Conservation (phyloP, 2,797 vertebrate genomes). For the Thamnophis elegans region DNA sequence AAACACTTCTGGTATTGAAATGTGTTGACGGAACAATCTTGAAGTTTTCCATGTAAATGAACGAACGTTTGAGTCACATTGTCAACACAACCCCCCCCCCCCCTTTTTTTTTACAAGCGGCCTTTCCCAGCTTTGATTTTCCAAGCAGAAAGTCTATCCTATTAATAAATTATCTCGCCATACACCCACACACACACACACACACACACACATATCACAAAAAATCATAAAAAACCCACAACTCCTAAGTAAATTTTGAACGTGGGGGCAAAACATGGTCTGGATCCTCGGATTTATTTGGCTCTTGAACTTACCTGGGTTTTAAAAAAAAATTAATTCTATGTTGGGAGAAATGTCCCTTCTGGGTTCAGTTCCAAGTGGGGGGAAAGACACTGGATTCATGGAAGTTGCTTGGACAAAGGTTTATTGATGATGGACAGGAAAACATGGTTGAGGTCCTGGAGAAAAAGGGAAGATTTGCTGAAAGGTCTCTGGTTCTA, state of each 20-base stretch:
- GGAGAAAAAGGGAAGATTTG: too few species aligned
- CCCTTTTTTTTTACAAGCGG: neutral
- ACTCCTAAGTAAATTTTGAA: neutral
- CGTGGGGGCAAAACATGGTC: neutral
- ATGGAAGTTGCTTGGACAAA: too few species aligned
- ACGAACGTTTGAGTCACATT: slow-evolving; percentile 64
- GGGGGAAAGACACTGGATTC: too few species aligned
- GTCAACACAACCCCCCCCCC: slow-evolving; percentile 7
- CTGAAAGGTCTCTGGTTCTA: too few species aligned
- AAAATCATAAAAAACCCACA: neutral
- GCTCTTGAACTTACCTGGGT: neutral
- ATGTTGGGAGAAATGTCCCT: too few species aligned
- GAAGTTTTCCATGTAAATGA: slow-evolving; percentile 61
- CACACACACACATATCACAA: neutral
- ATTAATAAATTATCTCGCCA: neutral
- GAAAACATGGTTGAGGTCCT: too few species aligned
- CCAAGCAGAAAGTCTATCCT: neutral
- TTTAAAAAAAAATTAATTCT: neutral
- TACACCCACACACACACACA: too few species aligned
- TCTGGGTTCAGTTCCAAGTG: too few species aligned
- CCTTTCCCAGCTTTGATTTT: neutral
- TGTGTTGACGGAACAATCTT: slow-evolving; percentile 70
- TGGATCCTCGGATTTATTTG: neutral
- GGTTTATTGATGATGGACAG: too few species aligned
- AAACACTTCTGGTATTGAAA: slow-evolving; percentile 65